phyloP scores from a whole-genome alignment of 2,888 invertebrate species.

The Papilio protenor region DNA sequence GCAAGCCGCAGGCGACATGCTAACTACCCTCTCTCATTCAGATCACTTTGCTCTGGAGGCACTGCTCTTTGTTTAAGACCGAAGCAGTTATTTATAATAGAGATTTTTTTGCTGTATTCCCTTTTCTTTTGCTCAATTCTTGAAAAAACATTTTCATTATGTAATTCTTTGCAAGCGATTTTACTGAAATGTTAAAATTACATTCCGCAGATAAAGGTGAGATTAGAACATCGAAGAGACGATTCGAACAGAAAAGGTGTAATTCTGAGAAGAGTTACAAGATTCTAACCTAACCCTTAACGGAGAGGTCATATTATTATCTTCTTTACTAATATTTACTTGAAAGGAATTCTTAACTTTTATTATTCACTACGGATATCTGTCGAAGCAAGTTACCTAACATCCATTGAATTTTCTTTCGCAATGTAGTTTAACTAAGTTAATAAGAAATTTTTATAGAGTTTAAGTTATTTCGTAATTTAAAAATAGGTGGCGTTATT shows the following conservation, averaged over 20 bases:
- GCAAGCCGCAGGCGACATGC: constrained; percentile 16
- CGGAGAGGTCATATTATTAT: no score
- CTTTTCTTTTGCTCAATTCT: not conserved
- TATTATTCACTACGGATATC: not conserved
- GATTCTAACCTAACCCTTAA: no score
- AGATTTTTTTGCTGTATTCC: not conserved
- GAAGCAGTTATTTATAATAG: not conserved
- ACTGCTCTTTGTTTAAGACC: no score
- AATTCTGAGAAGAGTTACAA: no score
- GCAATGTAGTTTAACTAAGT: not conserved
- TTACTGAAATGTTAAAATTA: no score
- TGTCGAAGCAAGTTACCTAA: not conserved
- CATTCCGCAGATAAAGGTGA: no score
- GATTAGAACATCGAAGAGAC: no score
- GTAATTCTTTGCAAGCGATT: no score
- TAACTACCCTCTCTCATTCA: constrained; percentile 16
- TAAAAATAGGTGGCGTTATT: constrained; percentile 4
- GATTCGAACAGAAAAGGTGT: no score
- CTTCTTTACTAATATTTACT: no score
- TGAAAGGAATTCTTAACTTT: not conserved
- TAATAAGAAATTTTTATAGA: not conserved
- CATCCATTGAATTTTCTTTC: not conserved
- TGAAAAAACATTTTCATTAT: no score
- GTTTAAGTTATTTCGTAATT: not conserved
- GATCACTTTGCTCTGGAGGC: constrained; percentile 13